These are phyloP conservation scores for Palythoa caribaeorum DNA, from an alignment of 92 coral and sea anemone genomes.

Conservation along the genomic window DNA sequence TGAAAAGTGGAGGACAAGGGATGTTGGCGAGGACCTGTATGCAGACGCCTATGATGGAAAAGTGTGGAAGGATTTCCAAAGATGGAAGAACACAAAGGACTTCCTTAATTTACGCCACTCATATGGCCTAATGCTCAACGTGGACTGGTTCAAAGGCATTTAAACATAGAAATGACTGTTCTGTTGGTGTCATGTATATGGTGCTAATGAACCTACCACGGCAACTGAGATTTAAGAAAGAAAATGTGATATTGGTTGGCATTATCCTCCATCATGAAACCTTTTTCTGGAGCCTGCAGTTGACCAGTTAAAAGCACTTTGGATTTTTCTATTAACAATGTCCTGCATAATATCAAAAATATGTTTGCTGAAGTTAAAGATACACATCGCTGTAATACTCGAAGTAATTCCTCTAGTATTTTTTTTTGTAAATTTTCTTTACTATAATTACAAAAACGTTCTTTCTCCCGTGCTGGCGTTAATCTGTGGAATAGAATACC, in stretches of 20 bases:
- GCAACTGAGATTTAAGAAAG: background rate
- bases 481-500: too few relatives aligned
- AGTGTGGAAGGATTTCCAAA: background rate
- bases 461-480: too few relatives aligned
- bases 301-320: background rate
- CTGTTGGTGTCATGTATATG: background rate
- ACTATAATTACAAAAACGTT: too few relatives aligned
- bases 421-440: too few relatives aligned
- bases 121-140: background rate
- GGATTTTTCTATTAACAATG: background rate
- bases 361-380: too few relatives aligned
- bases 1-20: conserved; percentile 11
- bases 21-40: conserved; percentile 7
- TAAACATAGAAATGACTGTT: too few relatives aligned
- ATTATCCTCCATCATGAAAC: background rate
- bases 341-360: too few relatives aligned
- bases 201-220: background rate
- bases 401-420: too few relatives aligned
- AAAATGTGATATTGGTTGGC: background rate
- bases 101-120: background rate
- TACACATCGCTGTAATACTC: too few relatives aligned
- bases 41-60: conserved; percentile 4
- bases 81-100: background rate
- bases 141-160: background rate
- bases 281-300: background rate